Conservation (phyloP, 2,888 invertebrate species). For the Antheraea yamamai region DNA sequence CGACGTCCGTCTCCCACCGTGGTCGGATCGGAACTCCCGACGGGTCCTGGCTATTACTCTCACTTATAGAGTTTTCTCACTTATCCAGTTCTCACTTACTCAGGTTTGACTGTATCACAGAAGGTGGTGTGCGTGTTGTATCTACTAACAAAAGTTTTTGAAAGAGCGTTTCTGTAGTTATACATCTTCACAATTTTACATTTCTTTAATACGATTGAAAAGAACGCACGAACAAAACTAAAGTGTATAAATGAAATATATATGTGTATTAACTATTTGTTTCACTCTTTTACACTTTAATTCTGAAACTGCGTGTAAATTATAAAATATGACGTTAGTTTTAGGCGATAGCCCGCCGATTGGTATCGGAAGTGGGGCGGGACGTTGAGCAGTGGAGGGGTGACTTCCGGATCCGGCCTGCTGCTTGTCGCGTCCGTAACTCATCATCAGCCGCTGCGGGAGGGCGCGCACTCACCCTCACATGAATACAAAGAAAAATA, state of each 20-base stretch:
- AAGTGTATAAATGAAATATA: background rate
- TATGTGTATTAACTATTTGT: background rate
- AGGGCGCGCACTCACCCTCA: conserved; percentile 56
- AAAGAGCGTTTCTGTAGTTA: no score
- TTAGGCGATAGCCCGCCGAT: conserved; percentile 64
- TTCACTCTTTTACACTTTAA: conserved; percentile 8
- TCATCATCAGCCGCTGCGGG: conserved; percentile 77
- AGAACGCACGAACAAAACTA: background rate
- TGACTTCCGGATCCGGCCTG: conserved; percentile 70
- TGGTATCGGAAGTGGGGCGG: conserved; percentile 76
- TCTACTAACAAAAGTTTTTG: no score
- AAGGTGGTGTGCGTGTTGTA: no score
- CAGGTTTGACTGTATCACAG: no score
- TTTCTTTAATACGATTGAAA: no score
- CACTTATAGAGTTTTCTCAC: no score
- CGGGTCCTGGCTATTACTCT: no score
- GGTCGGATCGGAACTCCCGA: no score
- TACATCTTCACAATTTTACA: no score
- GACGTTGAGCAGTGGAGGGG: conserved; percentile 64
- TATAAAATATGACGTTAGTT: conserved; percentile 59
- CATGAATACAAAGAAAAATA: conserved; percentile 68
- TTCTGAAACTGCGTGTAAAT: conserved; percentile 59
- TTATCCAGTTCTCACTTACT: no score
- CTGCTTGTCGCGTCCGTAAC: conserved; percentile 61
- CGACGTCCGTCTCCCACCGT: no score